Evolutionary conservation across 2,113 vertebrate species (phyloP), one percentile per base, ranked within the genome.

Genomic region (Dromiciops gliroides): DNA sequence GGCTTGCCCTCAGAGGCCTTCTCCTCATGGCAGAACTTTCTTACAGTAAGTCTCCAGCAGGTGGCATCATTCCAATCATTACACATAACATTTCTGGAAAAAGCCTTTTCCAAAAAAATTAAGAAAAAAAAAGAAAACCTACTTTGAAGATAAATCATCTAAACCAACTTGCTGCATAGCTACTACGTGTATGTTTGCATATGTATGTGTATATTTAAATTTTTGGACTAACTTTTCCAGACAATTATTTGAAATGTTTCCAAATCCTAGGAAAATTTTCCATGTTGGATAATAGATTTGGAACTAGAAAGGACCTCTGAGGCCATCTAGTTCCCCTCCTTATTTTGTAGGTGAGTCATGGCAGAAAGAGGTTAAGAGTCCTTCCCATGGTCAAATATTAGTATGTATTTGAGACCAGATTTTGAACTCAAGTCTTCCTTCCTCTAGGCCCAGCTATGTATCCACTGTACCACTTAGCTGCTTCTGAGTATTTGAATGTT

Each of bases 401-500:
- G 23, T 67, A 60, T 31, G 2, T 60, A 11, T 31, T 31, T 60
- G 56, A 60, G 28, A 31, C 28, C 26, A 60, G 10, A 60, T 31
- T 67, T 67, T 67, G 56, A 67, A 67, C 56, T 31, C 56, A 67
- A 67, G 28, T 67, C 56, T 67, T 67, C 56, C 56, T 67, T 67
- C 11, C 28, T 67, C 31, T 31, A 37, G 28, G 9, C 37, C 10
- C 28, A 37, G 28, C 56, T 37, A 14, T 67, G 8, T 67, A 31
- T 26, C 28, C 56, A 67, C 28, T 67, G 10, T 28, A 31, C 12
- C 28, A 37, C 31, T 67, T 37, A 67, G 56, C 28, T 37, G 10
- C 28, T 37, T 67, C 11, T 83, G 91, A 75, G 89, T 23, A 56
- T 50, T 31, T 51, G 23, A 89, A 47, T 93, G 91, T 92, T 97